Evolutionary conservation across 2,888 invertebrate species (phyloP), one percentile per base, ranked within the genome.

Genomic region (Ethmia dodecea): DNA sequence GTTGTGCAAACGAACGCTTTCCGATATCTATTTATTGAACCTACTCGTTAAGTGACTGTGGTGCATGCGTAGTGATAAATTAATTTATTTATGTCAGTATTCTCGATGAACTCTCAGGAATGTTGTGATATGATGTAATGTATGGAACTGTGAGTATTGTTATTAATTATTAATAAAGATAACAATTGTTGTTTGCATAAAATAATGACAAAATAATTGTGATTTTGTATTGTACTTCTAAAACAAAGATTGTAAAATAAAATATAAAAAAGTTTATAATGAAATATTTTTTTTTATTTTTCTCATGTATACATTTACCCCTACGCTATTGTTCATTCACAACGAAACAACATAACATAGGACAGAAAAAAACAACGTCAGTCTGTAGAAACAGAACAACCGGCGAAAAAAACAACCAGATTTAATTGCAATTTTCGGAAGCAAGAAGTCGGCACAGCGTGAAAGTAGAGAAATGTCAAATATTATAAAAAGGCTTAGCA

Each of bases 81-180:
- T 84, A 81, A 83, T 83, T 86, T 84, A 84, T 86, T 84, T 71
- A 28, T 18, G 75, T 75, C 81, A 84, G 81, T 86, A 83, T 83
- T 84, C 52, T 62, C 65, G 62, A 66, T 62, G 67, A 68, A 74
- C 62, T 71, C 57, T 63, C 64, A 61, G 65, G 63, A 53, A 62
- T 67, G 62, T 60, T 75, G 74, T 74, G 72, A 78, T 80, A 71
- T 70, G 62, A 55, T 60, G 53, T 31, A 47, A 50, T 58, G 66
- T 56, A 22, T 22, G 22, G 22, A n/a, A 22, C 8, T 22, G 22
- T 22, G 22, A 22, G 22, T 11, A 26, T 26, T 26, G 26, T 26
- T 26, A 12, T 18, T 18, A 18, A 18, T 18, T 5, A 18, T 8
- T n/a, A n/a, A n/a, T n/a, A 22, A 22, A 10, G 11, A 52, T 53